These are phyloP conservation scores for Tauraco hartlaubi DNA, from an alignment of 2,797 vertebrate genomes.

Conservation along the genomic window DNA sequence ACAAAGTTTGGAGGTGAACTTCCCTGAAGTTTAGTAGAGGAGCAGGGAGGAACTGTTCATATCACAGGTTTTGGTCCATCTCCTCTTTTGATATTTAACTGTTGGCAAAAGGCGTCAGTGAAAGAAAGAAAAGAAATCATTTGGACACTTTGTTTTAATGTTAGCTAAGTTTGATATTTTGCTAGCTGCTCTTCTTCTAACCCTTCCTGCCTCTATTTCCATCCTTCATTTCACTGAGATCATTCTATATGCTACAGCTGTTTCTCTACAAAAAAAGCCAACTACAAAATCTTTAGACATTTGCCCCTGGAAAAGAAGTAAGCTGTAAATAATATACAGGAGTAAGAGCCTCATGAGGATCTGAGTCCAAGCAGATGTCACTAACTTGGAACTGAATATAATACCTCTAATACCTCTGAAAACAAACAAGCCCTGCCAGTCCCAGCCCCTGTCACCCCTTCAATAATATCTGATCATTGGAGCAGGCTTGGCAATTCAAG, in stretches of 20 bases:
- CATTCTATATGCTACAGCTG: background rate
- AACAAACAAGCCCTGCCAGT: background rate
- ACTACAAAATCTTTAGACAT: slow-evolving; percentile 27
- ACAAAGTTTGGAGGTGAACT: background rate
- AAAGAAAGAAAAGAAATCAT: slow-evolving; percentile 16
- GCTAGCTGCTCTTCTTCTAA: background rate
- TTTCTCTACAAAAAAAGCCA: background rate
- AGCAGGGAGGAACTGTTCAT: background rate
- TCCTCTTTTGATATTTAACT: slow-evolving; percentile 19
- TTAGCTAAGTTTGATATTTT: slow-evolving; percentile 29
- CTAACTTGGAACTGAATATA: slow-evolving; percentile 3
- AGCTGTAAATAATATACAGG: background rate
- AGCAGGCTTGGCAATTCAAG: background rate
- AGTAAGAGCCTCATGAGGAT: slow-evolving; percentile 7
- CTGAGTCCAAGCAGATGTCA: slow-evolving; percentile 18
- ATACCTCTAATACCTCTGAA: background rate
- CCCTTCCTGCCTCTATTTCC: background rate
- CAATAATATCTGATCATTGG: background rate
- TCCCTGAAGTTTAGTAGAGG: background rate
- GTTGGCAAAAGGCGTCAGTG: background rate
- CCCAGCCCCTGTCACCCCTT: background rate
- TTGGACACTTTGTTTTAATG: background rate
- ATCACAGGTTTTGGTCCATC: background rate
- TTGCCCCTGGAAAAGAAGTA: slow-evolving; percentile 26
- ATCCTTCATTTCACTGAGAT: slow-evolving; percentile 33